These are phyloP conservation scores for Crematogaster levior DNA, from an alignment of 2,888 invertebrate species.

Conservation along the genomic window DNA sequence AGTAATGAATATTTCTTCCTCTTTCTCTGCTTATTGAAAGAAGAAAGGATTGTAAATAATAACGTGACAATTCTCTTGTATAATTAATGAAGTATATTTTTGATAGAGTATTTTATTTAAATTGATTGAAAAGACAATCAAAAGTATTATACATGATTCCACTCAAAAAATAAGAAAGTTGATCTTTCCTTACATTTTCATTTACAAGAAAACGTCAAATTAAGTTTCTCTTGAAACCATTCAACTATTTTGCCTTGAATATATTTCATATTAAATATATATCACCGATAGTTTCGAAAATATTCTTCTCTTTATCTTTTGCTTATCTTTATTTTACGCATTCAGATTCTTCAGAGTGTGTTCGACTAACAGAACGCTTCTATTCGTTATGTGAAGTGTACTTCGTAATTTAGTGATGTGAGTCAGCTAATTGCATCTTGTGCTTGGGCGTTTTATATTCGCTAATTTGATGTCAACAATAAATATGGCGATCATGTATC, in stretches of 20 bases:
- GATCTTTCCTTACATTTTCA: background rate
- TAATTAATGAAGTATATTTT: background rate
- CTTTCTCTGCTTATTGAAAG: background rate
- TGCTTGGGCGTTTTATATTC: slow-evolving; percentile 52
- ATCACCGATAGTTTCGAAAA: background rate
- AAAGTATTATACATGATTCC: background rate
- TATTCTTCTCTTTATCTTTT: background rate
- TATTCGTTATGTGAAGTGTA: background rate
- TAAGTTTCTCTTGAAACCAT: background rate
- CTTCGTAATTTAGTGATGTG: slow-evolving; percentile 47
- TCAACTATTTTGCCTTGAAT: background rate
- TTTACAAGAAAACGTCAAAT: background rate
- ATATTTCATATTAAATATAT: no score
- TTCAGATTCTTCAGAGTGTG: background rate
- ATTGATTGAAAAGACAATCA: background rate
- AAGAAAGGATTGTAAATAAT: background rate
- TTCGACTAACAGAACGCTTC: background rate
- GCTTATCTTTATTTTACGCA: slow-evolving; percentile 6
- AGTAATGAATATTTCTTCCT: background rate
- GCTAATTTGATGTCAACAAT: slow-evolving; percentile 64
- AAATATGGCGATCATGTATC: slow-evolving; percentile 36
- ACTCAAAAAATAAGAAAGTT: background rate
- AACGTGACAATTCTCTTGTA: background rate
- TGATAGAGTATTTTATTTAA: background rate
- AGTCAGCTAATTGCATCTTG: slow-evolving; percentile 63